Evolutionary conservation across 2,797 vertebrate genomes (phyloP), one percentile per base, ranked within the genome.

Genomic region (Prunella strophiata): DNA sequence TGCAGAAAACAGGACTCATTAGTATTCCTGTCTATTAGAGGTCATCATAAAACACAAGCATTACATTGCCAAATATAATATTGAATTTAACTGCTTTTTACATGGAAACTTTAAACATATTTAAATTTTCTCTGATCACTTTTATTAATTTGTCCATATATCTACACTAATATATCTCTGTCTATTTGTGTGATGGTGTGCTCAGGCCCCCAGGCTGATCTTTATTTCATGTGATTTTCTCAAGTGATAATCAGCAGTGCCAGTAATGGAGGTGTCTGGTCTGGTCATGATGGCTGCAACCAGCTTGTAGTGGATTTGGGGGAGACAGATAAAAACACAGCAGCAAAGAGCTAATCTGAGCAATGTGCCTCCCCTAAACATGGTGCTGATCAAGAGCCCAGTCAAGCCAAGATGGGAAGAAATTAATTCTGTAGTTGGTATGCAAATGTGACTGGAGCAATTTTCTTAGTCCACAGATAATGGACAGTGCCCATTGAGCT

Each of bases 11-110:
- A 45, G 21, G 21, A 66, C 27, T 76, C 51, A 77, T 58, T 40
- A 70, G 40, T 54, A 72, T 32, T 55, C 15, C n/a, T 91, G 22
- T 83, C 61, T 89, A 23, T 80, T 94, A 91, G 83, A 95, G 62
- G 55, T 92, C 62, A 93, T 27, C 27, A n/a, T 38, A 81, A 87
- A 89, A 66, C 3, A 1, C 19, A 92, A 55, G 3, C 18, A 42
- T 50, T 85, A 36, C 15, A 34, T 32, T 57, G 29, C 26, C 2
- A 7, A 63, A 72, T 51, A 29, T 5, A 65, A 40, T 79, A 50
- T 23, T 74, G 76, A 80, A 27, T 48, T 80, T 67, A n/a, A 55
- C 20, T 85, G 5, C 5, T 87, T 88, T 85, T 71, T 48, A 58
- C 2, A 10, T 21, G 2, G 34, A 61, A 83, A 38, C 3, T 59